Evolutionary conservation across 2,113 vertebrate genomes (phyloP), one percentile per base, ranked within the genome.

Genomic region (Elanus axillaris): DNA sequence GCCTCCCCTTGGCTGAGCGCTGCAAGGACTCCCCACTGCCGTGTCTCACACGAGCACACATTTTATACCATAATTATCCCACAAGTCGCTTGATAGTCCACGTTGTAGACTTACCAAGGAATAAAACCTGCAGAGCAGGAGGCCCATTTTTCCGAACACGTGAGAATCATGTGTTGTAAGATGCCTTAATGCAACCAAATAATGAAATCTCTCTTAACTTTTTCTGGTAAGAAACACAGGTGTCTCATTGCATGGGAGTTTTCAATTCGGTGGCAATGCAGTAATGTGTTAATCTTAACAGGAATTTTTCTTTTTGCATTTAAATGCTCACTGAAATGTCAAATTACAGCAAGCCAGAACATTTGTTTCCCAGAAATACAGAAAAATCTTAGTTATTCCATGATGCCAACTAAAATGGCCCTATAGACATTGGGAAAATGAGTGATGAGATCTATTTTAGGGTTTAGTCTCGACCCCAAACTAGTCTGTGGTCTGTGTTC

Each of bases 31-130:
- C 42, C 0, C 3, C 42, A 3, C 18, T 0, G 1, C 48, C 3
- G 0, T 1, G 7, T 32, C 43, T 59, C 20, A 6, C 32, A 11
- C 11, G 0, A 3, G 38, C 5, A 2, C 6, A 62, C 17, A 15
- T 19, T 88, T 50, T n/a, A 18, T 11, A 31, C 32, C 6, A 2
- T 14, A 62, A 32, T 16, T 72, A 3, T 60, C 64, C 69, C 36
- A 59, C 17, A 31, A 12, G 4, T 34, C 10, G 32, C 2, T 25
- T 56, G 7, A 8, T 1, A 58, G 17, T 4, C 3, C 11, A 22
- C 4, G 5, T 1, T 3, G 14, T 16, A 34, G 42, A 6, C 7
- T 52, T 32, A 40, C 2, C 31, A 62, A n/a, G 29, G 21, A 42
- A 22, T 40, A 40, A 77, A 59, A 23, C 14, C 26, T 58, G 12